Evolutionary conservation across 2,797 vertebrate genomes (phyloP).

Genomic region (Petrocephalus schoutedeni): DNA sequence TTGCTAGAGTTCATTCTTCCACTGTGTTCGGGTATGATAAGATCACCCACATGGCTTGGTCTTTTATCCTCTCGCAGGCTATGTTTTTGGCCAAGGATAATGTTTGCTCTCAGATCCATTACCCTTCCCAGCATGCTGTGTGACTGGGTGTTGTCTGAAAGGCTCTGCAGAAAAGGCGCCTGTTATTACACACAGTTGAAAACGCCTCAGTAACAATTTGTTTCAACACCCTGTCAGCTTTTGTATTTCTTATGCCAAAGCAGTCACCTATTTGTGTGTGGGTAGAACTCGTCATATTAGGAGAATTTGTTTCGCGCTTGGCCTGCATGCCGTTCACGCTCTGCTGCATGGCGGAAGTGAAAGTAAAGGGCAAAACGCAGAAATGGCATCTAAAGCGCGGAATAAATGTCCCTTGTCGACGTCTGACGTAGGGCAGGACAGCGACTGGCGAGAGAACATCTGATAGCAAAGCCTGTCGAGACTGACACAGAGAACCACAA

Average conservation of each 20-base stretch:
- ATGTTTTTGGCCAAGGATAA: neutral
- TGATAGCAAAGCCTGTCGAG: neutral
- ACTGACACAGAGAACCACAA: neutral
- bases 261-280: neutral
- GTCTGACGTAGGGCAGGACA: neutral
- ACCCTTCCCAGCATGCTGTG: constrained; percentile 20
- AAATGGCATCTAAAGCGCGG: neutral
- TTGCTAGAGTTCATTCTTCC: neutral
- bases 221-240: neutral
- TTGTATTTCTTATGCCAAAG: neutral
- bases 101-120: constrained; percentile 32
- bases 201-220: neutral
- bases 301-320: neutral
- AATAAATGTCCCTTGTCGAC: neutral
- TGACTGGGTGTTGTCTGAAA: constrained; percentile 14
- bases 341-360: neutral
- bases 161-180: neutral
- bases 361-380: neutral
- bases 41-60: constrained; percentile 13
- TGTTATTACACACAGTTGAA: neutral
- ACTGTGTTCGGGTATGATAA: constrained; percentile 5
- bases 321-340: neutral
- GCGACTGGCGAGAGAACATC: neutral
- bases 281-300: neutral
- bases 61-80: constrained; percentile 27